These are phyloP conservation scores for Acronicta aceris DNA, from an alignment of 2,888 invertebrate genomes.

Conservation along the genomic window DNA sequence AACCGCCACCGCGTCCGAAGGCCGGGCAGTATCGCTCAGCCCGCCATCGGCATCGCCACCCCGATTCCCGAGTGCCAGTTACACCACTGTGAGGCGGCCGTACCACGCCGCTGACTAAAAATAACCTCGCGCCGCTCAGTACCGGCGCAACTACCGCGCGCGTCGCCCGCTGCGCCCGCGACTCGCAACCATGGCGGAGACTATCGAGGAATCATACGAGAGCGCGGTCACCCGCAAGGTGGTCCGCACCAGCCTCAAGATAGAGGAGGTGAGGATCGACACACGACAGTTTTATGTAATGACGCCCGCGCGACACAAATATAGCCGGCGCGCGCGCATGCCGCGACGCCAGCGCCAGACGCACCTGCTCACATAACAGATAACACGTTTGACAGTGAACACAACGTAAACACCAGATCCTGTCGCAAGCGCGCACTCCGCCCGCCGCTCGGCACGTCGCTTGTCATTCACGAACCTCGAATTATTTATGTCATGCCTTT, in stretches of 20 bases:
- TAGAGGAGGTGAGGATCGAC: slow-evolving; percentile 91
- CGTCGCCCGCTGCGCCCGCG: slow-evolving; percentile 86
- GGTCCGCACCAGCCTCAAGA: slow-evolving; percentile 92
- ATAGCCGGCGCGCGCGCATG: slow-evolving; percentile 72
- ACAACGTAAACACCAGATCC: slow-evolving; percentile 80
- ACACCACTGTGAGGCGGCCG: slow-evolving; percentile 61
- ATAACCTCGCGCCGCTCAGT: slow-evolving; percentile 84
- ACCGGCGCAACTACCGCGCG: slow-evolving; percentile 86
- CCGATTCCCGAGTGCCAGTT: slow-evolving; percentile 68
- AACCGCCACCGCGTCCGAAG: slow-evolving; percentile 44
- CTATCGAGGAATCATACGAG: slow-evolving; percentile 92
- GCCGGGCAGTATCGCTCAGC: slow-evolving; percentile 56
- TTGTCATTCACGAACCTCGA: slow-evolving; percentile 45
- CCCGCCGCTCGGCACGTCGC: slow-evolving; percentile 43
- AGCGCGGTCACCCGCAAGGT: slow-evolving; percentile 92
- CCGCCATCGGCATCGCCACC: slow-evolving; percentile 63
- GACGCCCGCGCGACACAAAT: slow-evolving; percentile 80
- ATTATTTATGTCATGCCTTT: slow-evolving; percentile 31
- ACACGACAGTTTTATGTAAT: slow-evolving; percentile 83
- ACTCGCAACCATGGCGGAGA: slow-evolving; percentile 90
- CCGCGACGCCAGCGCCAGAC: slow-evolving; percentile 68
- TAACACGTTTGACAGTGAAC: slow-evolving; percentile 86
- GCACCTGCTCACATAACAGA: slow-evolving; percentile 86
- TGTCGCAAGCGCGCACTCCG: slow-evolving; percentile 53
- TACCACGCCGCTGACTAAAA: slow-evolving; percentile 83